Conservation (phyloP, 1,140 invertebrate species). For the Drosophila punjabiensis region DNA sequence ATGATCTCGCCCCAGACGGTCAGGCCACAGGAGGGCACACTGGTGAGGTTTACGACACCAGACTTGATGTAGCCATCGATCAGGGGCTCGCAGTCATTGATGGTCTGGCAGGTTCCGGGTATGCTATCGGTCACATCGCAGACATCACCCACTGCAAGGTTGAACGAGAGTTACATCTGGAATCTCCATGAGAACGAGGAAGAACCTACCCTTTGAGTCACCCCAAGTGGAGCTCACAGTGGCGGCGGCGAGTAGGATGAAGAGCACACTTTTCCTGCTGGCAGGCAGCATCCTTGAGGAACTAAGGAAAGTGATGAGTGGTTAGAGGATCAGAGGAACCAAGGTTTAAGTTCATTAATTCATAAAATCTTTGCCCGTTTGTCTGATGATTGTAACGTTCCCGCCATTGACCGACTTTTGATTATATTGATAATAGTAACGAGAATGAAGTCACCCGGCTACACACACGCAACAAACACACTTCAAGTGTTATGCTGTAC, state of each 20-base stretch:
- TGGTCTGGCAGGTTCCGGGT: slow-evolving; percentile 42
- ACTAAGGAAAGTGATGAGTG: not conserved
- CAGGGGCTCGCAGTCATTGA: slow-evolving; percentile 48
- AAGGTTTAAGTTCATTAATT: no score
- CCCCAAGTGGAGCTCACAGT: not conserved
- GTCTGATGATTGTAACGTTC: slow-evolving; percentile 21
- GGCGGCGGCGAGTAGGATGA: not conserved
- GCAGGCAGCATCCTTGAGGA: not conserved
- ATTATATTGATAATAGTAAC: slow-evolving; percentile 1
- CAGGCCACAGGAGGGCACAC: slow-evolving; percentile 69
- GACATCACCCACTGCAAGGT: slow-evolving; percentile 46
- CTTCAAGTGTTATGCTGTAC: not conserved
- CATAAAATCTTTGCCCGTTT: not conserved
- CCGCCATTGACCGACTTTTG: slow-evolving; percentile 40
- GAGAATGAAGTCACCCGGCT: not conserved
- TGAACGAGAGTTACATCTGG: not conserved
- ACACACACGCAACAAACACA: not conserved
- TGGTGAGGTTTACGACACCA: slow-evolving; percentile 20
- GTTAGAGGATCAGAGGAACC: not conserved
- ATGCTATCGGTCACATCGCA: slow-evolving; percentile 41
- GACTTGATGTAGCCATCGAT: slow-evolving; percentile 55
- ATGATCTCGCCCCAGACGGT: slow-evolving; percentile 62
- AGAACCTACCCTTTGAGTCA: slow-evolving; percentile 1
- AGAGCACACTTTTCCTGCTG: not conserved
- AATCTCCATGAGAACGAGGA: not conserved